Evolutionary conservation across 2,888 invertebrate genomes (phyloP).

Genomic region (Phengaris alcon): DNA sequence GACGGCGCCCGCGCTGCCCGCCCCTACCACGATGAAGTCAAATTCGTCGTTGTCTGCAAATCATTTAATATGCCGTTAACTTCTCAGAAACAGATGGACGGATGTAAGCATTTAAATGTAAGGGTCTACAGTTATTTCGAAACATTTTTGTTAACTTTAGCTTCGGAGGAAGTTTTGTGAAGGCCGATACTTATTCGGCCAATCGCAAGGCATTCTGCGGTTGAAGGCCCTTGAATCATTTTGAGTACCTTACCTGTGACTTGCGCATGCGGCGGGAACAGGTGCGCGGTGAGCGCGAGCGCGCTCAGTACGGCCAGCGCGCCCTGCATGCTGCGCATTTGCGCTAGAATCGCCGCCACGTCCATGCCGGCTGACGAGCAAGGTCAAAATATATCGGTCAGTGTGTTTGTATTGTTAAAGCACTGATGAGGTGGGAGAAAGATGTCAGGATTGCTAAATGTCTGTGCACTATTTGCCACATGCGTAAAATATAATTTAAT

Average conservation of each 20-base stretch:
- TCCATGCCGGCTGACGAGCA: slow-evolving; percentile 30
- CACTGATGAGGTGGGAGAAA: no score
- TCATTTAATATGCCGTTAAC: not conserved
- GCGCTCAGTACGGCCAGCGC: slow-evolving; percentile 37
- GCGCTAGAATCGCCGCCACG: slow-evolving; percentile 27
- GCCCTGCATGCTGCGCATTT: slow-evolving; percentile 30
- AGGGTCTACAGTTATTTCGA: no score
- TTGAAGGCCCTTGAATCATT: not conserved
- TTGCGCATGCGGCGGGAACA: slow-evolving; percentile 40
- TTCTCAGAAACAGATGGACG: no score
- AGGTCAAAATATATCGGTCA: no score
- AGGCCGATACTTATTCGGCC: no score
- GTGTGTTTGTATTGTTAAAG: no score
- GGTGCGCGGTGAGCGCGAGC: slow-evolving; percentile 39
- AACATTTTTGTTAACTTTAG: no score
- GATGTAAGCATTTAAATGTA: no score
- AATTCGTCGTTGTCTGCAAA: slow-evolving; percentile 36
- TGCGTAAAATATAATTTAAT: no score
- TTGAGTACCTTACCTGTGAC: slow-evolving; percentile 34
- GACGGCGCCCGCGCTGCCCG: slow-evolving; percentile 48
- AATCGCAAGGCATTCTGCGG: not conserved
- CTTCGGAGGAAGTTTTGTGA: no score
- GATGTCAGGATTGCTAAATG: no score
- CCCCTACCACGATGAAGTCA: slow-evolving; percentile 49
- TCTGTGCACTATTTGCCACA: no score